These are phyloP conservation scores for Notarius quadriscutis DNA, from an alignment of 2,113 vertebrate species.

Conservation along the genomic window DNA sequence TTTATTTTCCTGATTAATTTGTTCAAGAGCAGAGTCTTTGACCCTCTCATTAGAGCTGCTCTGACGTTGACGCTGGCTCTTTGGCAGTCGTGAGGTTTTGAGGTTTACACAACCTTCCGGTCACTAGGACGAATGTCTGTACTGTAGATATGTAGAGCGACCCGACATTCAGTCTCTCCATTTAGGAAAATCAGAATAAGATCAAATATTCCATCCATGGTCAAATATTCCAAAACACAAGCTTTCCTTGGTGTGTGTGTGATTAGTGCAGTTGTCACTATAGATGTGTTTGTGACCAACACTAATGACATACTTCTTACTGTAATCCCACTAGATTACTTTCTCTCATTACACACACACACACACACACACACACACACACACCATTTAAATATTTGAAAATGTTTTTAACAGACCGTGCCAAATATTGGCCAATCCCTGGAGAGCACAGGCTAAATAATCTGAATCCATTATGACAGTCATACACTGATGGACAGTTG, in stretches of 20 bases:
- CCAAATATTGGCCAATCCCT: neutral
- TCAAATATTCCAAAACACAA: neutral
- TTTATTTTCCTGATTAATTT: neutral
- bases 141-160: neutral
- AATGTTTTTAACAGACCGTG: neutral
- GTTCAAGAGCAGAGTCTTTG: neutral
- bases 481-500: constrained; percentile 14
- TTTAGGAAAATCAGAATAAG: neutral
- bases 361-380: neutral
- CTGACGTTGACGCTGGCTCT: neutral
- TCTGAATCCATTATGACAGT: constrained; percentile 1
- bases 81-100: neutral
- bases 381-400: neutral
- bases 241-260: neutral
- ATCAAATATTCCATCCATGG: neutral
- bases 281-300: neutral
- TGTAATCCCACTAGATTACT: constrained; percentile 40
- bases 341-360: neutral
- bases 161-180: neutral
- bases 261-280: neutral
- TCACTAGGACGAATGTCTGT: neutral
- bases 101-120: neutral
- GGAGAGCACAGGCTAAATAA: constrained; percentile 2
- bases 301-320: constrained; percentile 35
- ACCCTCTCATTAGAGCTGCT: neutral